Conservation (phyloP, 2,113 vertebrate genomes). For the Nicator chloris region DNA sequence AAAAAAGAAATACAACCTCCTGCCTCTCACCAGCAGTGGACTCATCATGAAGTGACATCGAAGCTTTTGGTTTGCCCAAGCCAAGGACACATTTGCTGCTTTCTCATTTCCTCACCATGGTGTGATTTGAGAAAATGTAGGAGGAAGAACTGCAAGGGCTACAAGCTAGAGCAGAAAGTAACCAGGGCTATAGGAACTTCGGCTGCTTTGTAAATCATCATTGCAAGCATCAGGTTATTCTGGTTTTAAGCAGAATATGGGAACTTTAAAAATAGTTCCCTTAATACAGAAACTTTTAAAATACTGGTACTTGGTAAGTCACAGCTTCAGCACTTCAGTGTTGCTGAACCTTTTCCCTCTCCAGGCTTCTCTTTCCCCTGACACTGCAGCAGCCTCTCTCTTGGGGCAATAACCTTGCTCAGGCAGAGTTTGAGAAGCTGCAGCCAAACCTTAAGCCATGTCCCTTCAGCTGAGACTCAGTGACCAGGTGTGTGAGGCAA, state of each 20-base stretch:
- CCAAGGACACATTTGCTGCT: neutral
- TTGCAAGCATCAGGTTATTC: neutral
- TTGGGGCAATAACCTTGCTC: neutral
- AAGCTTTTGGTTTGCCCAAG: neutral
- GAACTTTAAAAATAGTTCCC: neutral
- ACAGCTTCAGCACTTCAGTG: neutral
- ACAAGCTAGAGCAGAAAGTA: neutral
- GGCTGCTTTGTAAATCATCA: neutral
- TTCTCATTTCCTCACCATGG: neutral
- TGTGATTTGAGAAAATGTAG: neutral
- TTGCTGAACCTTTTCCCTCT: neutral
- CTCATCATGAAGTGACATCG: neutral
- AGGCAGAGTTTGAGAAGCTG: neutral
- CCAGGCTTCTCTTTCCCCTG: neutral
- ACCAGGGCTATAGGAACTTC: neutral
- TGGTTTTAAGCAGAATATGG: too few species aligned
- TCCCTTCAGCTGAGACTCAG: neutral
- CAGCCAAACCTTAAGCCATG: neutral
- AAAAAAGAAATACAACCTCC: neutral
- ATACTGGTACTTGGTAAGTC: neutral
- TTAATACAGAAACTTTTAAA: neutral
- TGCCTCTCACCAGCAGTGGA: neutral
- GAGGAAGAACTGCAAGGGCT: neutral
- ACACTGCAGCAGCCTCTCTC: neutral
- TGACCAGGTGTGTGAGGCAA: neutral